A percentile compares a stretch with the other conserved stretches of the same genome.
These are phyloP conservation scores for Neosilurus mollespiculum DNA, from an alignment of 2,797 vertebrate genomes.

Conservation along the genomic window DNA sequence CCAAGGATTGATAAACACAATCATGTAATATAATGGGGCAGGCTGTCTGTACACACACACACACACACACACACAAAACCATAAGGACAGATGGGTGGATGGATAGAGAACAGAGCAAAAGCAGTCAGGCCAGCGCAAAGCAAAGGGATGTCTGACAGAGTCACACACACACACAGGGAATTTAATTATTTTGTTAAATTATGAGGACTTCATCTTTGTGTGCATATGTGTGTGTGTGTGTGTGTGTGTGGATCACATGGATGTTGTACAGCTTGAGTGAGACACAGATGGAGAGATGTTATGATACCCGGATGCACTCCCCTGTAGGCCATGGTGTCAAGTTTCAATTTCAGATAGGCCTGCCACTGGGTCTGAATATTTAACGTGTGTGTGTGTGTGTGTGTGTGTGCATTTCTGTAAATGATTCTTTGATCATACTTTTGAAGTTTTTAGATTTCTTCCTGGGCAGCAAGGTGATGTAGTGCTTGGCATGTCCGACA, in stretches of 20 bases:
- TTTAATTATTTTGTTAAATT: conserved; percentile 15
- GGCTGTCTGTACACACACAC: conserved; percentile 8
- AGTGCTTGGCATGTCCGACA: too few relatives aligned
- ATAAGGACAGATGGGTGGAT: too few relatives aligned
- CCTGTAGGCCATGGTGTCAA: background rate
- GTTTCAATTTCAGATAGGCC: background rate
- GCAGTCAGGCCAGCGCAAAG: too few relatives aligned
- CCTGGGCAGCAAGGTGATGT: too few relatives aligned
- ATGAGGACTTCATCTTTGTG: background rate
- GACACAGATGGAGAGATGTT: conserved; percentile 15
- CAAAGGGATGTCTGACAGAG: too few relatives aligned
- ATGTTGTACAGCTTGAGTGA: background rate
- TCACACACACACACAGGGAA: conserved; percentile 28
- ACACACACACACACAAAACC: conserved; percentile 31
- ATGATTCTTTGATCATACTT: background rate
- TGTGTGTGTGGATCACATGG: background rate
- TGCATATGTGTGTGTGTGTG: background rate
- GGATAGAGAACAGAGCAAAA: too few relatives aligned
- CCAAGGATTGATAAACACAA: conserved; percentile 50
- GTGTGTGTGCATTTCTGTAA: background rate
- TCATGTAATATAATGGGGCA: conserved; percentile 31
- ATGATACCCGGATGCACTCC: background rate
- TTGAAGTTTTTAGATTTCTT: background rate
- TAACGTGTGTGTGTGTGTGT: background rate
- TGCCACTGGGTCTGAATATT: background rate